Base-by-base conservation (phyloP, 2,797 vertebrate species). In the Xenentodon cancila region DNA sequence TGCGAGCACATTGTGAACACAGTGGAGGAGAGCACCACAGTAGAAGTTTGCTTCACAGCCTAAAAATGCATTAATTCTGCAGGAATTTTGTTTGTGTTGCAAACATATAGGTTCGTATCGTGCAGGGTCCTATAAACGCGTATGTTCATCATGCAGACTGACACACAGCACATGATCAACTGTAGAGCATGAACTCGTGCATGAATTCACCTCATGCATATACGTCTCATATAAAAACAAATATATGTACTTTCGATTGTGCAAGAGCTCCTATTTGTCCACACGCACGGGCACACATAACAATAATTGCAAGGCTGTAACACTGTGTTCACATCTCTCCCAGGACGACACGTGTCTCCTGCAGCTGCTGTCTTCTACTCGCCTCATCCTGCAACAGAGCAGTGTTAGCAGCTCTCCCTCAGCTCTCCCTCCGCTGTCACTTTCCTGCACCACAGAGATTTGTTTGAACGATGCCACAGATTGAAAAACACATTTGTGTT, bases 311-410 rank as follows among this genome's bases (percentile, higher is more conserved):
- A 3, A 37, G 30, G 50, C 61, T 73, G 54, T 53, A 60, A 43
- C 56, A 32, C 20, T 59, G 18, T 53, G 63, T 69, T 75, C 42
- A 11, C 20, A 17, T 79, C 59, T 84, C 71, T 82, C 73, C 19
- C 0, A 57, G 73, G 71, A 80, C 71, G 61, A 37, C 54, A 59
- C 74, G 52, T 57, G 75, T 78, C 62, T 82, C 50, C 71, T 65
- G 66, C 77, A 77, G 73, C 73, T 59, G 59, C 68, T 0, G 8
- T 62, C 69, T 71, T 53, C 58, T 57, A 53, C 57, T 51, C 47
- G 22, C 40, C 47, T 59, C 68, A 17, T 68, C 75, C 45, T 18
- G 73, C 54, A 69, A 64, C 44, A 64, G 62, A 51, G 63, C 53
- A 50, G 53, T 46, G 73, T 71, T 54, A 5, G 45, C 61, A 75